These are phyloP conservation scores for Etia nguti DNA, from an alignment of 2,113 vertebrate species.

Conservation along the genomic window DNA sequence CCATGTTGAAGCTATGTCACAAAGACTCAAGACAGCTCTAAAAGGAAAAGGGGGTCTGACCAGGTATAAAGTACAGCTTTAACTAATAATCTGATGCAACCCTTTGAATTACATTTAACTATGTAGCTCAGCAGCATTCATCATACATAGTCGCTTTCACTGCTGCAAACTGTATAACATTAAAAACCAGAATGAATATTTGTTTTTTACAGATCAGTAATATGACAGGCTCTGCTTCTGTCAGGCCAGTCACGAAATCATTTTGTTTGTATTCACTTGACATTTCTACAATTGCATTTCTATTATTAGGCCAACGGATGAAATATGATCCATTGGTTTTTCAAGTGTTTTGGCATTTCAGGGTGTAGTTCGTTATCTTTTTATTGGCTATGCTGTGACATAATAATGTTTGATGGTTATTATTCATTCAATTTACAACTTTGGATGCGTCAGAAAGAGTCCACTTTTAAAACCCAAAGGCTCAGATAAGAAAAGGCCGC, in stretches of 20 bases:
- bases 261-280: background rate
- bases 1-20: background rate
- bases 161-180: background rate
- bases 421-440: background rate
- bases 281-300: background rate
- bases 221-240: background rate
- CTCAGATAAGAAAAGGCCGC: background rate
- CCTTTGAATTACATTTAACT: background rate
- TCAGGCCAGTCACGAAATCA: background rate
- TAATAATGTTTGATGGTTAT: background rate
- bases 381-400: background rate
- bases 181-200: background rate
- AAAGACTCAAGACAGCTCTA: background rate
- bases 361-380: background rate
- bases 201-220: background rate
- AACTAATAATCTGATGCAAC: background rate
- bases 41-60: background rate
- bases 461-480: background rate
- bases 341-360: constrained; percentile 4
- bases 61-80: background rate
- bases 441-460: background rate
- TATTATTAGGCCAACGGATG: background rate
- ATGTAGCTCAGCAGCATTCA: background rate
- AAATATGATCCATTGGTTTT: background rate
- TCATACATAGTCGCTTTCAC: background rate